Base-by-base conservation (phyloP, 2,888 invertebrate species). In the Acleris laterana region DNA sequence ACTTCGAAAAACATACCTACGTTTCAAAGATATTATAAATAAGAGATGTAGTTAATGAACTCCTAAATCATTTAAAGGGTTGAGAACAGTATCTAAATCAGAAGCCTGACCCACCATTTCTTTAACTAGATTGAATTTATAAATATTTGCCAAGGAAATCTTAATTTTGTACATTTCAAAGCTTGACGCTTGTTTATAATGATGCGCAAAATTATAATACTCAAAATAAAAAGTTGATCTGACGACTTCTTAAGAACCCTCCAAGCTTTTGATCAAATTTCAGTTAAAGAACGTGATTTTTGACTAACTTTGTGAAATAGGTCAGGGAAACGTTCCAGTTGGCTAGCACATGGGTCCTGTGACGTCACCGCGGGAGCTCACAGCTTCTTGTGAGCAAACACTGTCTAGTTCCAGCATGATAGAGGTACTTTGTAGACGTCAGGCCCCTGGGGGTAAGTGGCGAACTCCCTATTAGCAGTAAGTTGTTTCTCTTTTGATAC, bases 281-380 rank as follows among this genome's bases (percentile, higher is more conserved):
- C 19, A 42, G 44, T 46, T 46, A 5, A 9, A 17, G 7, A n/a
- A 42, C 56, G 5, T 13, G 2, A 22, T 17, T 57, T 57, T 17
- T 25, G 22, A 46, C 22, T 17, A 38, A 49, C 28, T 48, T 22
- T 38, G 17, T 50, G 38, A 65, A 65, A 61, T 50, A 42, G 68
- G 68, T 69, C 68, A 65, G 46, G 50, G 65, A 44, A 59, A 32
- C 58, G 62, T 59, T 62, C 68, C 42, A 69, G 50, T 69, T 69
- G 68, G 68, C 65, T 68, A 53, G 46, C 57, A 46, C 48, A 60
- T 55, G 60, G 60, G 20, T 38, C 42, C 49, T 53, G 60, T 60
- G 60, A 60, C 60, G 53, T 42, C 49, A 61, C 42, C 48, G 55
- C 59, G 3, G 19, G 28, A 25, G 17, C 25, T 16, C 25, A 2